Base-by-base conservation (phyloP, 92 coral and sea anemone species). In the Actinernus sp. region DNA sequence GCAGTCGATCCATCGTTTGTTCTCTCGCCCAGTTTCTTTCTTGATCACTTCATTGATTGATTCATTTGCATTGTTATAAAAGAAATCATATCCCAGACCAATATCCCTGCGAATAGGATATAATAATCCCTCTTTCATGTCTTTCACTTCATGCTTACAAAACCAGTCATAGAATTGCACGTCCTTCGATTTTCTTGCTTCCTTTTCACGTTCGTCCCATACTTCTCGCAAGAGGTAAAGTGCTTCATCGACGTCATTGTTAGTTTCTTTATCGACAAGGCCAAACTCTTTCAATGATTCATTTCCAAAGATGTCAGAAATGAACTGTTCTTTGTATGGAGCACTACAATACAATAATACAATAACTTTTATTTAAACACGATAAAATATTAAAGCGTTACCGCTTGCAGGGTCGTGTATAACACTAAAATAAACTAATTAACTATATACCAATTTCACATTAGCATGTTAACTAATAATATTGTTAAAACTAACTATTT, bases 21-120 rank as follows among this genome's bases (percentile, higher is more conserved):
- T n/a, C n/a, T n/a, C n/a, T n/a, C n/a, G n/a, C n/a, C n/a, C n/a
- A n/a, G n/a, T n/a, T n/a, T n/a, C n/a, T n/a, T n/a, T n/a, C n/a
- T n/a, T n/a, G n/a, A n/a, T n/a, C n/a, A n/a, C n/a, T n/a, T n/a
- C n/a, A n/a, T n/a, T n/a, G 0, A 63, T 30, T 1, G 84, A 77
- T 30, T 65, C 76, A 1, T 61, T 52, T 13, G 55, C 57, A 32
- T 77, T 65, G 52, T 77, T 65, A n/a, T 77, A 77, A 49, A 65
- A 77, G 44, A 3, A 66, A 3, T 77, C 69, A 45, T 77, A 77
- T 1, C 76, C 76, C 10, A 77, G 58, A 0, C 84, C 84, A 0
- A 77, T 4, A 32, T 77, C 84, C 1, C 70, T 22, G 30, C 76
- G 9, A 49, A 77, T 22, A 1, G 84, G 69, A 28, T 77, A 66